Percentiles rank a stretch among this genome's conserved stretches.
phyloP scores from a whole-genome alignment of 2,797 vertebrate species.

The Sebastes hopkinsi region DNA sequence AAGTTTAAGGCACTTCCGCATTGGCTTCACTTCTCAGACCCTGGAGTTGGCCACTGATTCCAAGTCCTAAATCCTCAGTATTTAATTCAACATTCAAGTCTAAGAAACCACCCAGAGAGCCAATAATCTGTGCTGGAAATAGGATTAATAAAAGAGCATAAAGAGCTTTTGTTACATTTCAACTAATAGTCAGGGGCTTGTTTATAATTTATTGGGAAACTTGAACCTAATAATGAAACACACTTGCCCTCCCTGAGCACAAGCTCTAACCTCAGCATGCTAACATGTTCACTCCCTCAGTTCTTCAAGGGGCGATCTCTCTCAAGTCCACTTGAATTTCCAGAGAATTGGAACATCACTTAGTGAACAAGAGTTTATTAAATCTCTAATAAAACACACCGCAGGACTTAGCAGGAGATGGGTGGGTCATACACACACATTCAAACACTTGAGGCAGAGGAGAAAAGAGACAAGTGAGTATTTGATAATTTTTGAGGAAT shows the following conservation, averaged over 20 bases:
- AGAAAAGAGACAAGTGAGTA: not conserved
- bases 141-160: not conserved
- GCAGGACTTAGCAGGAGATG: no score
- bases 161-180: not conserved
- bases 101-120: not conserved
- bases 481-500: not conserved
- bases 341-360: not conserved
- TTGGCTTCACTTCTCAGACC: not conserved
- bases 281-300: not conserved
- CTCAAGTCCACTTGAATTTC: not conserved
- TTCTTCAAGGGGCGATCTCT: not conserved
- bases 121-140: not conserved
- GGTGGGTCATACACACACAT: not conserved
- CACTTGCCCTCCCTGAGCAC: not conserved
- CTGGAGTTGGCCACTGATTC: not conserved
- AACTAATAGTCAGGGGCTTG: not conserved
- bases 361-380: not conserved
- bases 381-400: not conserved
- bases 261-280: not conserved
- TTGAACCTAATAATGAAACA: not conserved
- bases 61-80: not conserved
- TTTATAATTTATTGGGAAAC: not conserved
- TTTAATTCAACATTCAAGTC: conserved; percentile 1
- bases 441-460: not conserved
- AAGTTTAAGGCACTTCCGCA: no score